Evolutionary conservation across 1,140 invertebrate genomes (phyloP).

Genomic region (Adoxophyes honmai): DNA sequence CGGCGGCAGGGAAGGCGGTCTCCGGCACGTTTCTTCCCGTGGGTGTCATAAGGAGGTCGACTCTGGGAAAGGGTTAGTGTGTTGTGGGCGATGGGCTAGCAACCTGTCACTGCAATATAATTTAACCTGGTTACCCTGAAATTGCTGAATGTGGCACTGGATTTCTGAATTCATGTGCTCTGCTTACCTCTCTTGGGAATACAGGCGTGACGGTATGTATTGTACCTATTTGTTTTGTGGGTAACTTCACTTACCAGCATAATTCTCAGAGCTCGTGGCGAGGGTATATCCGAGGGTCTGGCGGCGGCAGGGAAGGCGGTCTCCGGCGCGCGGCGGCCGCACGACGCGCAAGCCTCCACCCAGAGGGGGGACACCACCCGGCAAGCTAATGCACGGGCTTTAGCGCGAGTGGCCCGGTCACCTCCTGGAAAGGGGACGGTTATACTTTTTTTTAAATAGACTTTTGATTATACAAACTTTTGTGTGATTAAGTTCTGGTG

Average conservation of each 20-base stretch:
- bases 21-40: too few species aligned
- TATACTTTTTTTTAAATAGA: too few species aligned
- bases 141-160: too few species aligned
- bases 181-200: too few species aligned
- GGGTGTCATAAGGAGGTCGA: too few species aligned
- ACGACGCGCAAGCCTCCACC: constrained; percentile 57
- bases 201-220: neutral
- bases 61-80: too few species aligned
- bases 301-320: constrained; percentile 46
- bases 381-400: constrained; percentile 43
- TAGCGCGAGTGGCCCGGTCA: constrained; percentile 31
- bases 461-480: too few species aligned
- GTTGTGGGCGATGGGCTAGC: too few species aligned
- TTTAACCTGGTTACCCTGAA: too few species aligned
- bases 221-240: neutral
- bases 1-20: constrained; percentile 44
- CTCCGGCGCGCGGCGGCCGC: constrained; percentile 36
- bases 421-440: constrained; percentile 34
- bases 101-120: too few species aligned
- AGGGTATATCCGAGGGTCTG: constrained; percentile 51
- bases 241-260: constrained; percentile 37
- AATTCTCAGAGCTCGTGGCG: constrained; percentile 38
- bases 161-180: too few species aligned
- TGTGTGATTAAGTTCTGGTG: too few species aligned
- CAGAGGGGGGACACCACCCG: constrained; percentile 57